Evolutionary conservation across 2,888 invertebrate genomes (phyloP).

Genomic region (Chydorus sphaericus): DNA sequence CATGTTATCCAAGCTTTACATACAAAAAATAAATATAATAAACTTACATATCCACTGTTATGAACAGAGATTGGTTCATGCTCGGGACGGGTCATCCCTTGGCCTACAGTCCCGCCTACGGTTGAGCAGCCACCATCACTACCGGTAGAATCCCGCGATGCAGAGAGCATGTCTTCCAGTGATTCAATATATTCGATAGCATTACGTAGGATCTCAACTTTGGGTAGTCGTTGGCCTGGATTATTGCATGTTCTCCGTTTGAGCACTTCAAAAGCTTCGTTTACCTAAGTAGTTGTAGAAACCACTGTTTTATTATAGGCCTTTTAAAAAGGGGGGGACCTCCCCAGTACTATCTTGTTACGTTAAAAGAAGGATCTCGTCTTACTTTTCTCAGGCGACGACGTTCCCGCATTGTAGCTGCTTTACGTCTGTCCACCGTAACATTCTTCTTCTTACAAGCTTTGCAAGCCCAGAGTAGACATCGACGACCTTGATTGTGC

Average conservation of each 20-base stretch:
- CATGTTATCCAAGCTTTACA: no score
- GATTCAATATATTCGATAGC: slow-evolving; percentile 97
- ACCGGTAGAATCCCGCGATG: slow-evolving; percentile 5
- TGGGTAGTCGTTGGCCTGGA: slow-evolving; percentile 90
- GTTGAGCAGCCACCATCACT: background rate
- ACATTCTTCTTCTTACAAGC: slow-evolving; percentile 93
- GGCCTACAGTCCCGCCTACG: background rate
- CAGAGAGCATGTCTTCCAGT: slow-evolving; percentile 57
- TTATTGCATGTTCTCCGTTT: slow-evolving; percentile 85
- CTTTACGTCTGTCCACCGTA: slow-evolving; percentile 87
- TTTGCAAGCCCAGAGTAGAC: slow-evolving; percentile 92
- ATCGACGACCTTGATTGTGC: slow-evolving; percentile 48
- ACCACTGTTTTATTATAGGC: background rate
- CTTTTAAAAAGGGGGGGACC: background rate
- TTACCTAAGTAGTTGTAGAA: slow-evolving; percentile 47
- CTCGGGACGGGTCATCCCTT: background rate
- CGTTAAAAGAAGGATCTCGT: background rate
- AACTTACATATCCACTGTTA: slow-evolving; percentile 11
- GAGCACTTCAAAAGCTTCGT: slow-evolving; percentile 93
- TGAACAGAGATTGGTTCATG: slow-evolving; percentile 4
- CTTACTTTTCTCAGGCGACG: slow-evolving; percentile 77
- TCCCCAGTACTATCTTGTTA: background rate
- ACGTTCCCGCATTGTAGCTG: slow-evolving; percentile 88
- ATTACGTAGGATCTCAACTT: slow-evolving; percentile 90
- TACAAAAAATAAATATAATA: no score